These are phyloP conservation scores for Drosophila limbata DNA, from an alignment of 2,888 invertebrate species.

Conservation along the genomic window DNA sequence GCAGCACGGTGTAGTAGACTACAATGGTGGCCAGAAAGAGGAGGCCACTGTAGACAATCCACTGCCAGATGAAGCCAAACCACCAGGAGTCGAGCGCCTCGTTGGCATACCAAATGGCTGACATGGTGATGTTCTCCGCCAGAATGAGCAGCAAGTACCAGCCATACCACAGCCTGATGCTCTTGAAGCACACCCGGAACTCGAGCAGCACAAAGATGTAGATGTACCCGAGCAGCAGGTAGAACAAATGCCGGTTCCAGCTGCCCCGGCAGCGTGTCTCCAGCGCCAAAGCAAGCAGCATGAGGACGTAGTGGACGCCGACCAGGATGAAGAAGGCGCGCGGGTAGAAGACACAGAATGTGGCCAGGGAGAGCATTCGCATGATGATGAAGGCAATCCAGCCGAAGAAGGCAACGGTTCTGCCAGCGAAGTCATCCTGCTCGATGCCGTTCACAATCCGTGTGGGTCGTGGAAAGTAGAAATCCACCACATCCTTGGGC, in stretches of 20 bases:
- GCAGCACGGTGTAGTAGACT: conserved; percentile 88
- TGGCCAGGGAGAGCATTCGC: conserved; percentile 89
- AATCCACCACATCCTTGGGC: conserved; percentile 82
- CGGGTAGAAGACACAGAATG: conserved; percentile 90
- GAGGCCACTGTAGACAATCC: conserved; percentile 87
- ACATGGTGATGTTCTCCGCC: conserved; percentile 89
- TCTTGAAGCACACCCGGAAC: conserved; percentile 91
- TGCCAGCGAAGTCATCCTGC: conserved; percentile 91
- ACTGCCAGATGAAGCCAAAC: conserved; percentile 88
- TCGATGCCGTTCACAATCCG: conserved; percentile 89
- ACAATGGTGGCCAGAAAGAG: conserved; percentile 88
- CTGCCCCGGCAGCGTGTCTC: conserved; percentile 87
- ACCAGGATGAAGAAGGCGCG: conserved; percentile 87
- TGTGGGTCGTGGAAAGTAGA: conserved; percentile 85
- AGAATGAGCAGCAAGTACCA: conserved; percentile 89
- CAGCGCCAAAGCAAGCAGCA: conserved; percentile 88
- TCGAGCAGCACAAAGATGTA: conserved; percentile 92
- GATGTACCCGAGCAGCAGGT: conserved; percentile 90
- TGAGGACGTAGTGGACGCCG: conserved; percentile 88
- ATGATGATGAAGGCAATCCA: conserved; percentile 92
- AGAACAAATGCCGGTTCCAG: conserved; percentile 87
- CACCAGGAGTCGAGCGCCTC: conserved; percentile 89
- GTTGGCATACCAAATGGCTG: conserved; percentile 89
- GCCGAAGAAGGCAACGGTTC: conserved; percentile 89
- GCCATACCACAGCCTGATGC: conserved; percentile 89